Percentiles rank a stretch among this genome's conserved stretches.
Evolutionary conservation across 2,113 vertebrate species (phyloP).

Genomic region (Chionodraco myersi): DNA sequence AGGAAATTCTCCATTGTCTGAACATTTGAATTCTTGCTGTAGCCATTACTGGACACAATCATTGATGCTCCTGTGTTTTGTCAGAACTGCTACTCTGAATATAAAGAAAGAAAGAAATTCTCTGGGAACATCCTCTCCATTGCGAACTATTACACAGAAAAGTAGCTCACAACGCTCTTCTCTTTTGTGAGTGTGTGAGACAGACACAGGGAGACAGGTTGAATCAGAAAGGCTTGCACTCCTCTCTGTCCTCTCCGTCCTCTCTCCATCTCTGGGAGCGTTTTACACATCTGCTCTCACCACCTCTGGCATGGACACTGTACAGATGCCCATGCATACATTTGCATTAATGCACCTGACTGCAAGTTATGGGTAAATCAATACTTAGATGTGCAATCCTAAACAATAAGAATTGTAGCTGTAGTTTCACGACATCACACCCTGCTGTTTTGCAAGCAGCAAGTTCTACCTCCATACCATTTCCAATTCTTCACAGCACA

Average conservation of each 20-base stretch:
- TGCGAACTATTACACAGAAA: not conserved
- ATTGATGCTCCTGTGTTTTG: not conserved
- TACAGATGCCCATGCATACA: constrained; percentile 49
- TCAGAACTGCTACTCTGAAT: too few relatives aligned
- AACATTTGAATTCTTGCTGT: not conserved
- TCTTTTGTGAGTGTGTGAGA: not conserved
- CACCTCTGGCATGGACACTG: not conserved
- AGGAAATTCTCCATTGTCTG: not conserved
- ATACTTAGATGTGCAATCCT: constrained; percentile 22
- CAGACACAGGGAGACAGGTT: constrained; percentile 21
- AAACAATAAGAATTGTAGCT: constrained; percentile 13
- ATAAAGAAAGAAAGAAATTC: not conserved
- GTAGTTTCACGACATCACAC: constrained; percentile 2
- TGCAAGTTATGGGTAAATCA: constrained; percentile 51
- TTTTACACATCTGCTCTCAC: constrained; percentile 46
- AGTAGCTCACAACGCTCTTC: not conserved
- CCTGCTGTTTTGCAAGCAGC: constrained; percentile 28
- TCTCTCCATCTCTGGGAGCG: constrained; percentile 27
- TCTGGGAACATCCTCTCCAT: not conserved
- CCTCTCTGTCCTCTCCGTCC: not conserved
- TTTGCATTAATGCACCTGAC: constrained; percentile 64
- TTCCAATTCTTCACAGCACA: constrained; percentile 48
- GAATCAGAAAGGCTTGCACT: constrained; percentile 28
- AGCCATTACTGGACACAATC: not conserved
- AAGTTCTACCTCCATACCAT: constrained; percentile 5